These are phyloP conservation scores for Chiloscyllium plagiosum DNA, from an alignment of 2,113 vertebrate species.

Conservation along the genomic window DNA sequence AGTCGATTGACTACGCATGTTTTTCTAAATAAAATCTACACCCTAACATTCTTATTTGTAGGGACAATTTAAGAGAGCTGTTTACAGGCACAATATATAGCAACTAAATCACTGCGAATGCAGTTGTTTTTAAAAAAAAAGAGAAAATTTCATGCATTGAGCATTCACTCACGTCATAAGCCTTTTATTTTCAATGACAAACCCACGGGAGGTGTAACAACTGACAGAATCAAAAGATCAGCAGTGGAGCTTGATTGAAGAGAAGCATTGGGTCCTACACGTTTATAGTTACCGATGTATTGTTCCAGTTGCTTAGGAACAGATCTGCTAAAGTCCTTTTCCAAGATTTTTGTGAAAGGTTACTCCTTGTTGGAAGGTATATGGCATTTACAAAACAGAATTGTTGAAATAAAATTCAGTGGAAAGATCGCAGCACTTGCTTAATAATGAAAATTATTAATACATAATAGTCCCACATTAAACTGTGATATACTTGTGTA, in stretches of 20 bases:
- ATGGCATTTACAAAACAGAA: background rate
- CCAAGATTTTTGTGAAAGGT: background rate
- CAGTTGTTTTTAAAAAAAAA: background rate
- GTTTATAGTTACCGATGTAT: background rate
- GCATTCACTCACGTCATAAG: background rate
- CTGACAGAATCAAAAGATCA: conserved; percentile 21
- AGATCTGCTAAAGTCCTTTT: background rate
- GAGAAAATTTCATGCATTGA: background rate
- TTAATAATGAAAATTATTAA: background rate
- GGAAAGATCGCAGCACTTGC: background rate
- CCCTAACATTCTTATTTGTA: background rate
- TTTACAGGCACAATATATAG: background rate
- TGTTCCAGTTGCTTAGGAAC: conserved; percentile 24
- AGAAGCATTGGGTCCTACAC: conserved; percentile 3
- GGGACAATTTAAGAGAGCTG: background rate
- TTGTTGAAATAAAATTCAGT: background rate
- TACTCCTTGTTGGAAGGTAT: background rate
- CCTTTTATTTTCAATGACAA: background rate
- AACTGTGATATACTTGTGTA: background rate
- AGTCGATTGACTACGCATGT: background rate
- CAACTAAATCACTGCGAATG: background rate
- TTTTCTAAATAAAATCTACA: background rate
- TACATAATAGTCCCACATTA: background rate
- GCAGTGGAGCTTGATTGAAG: background rate
- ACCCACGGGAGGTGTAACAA: background rate